Conservation (phyloP, 2,113 vertebrate genomes). For the Lampris megalopsis region DNA sequence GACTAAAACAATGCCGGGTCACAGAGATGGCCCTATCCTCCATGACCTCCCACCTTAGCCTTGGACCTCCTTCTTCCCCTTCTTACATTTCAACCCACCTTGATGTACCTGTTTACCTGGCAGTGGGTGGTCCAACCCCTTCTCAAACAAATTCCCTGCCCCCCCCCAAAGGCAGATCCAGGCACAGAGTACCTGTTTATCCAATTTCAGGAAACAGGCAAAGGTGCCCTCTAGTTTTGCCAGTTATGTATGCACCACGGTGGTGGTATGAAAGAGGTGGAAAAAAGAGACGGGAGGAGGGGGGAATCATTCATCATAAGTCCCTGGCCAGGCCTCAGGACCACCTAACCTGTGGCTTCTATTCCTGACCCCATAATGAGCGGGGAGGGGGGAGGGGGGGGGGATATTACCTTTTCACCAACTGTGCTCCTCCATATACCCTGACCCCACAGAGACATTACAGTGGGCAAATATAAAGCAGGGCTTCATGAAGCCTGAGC, state of each 20-base stretch:
- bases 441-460: conserved; percentile 84
- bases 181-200: conserved; percentile 74
- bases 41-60: conserved; percentile 47
- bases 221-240: conserved; percentile 63
- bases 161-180: conserved; percentile 43
- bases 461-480: conserved; percentile 87
- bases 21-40: conserved; percentile 23
- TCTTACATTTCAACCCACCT: conserved; percentile 74
- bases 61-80: conserved; percentile 41
- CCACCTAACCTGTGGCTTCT: conserved; percentile 89
- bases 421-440: conserved; percentile 81
- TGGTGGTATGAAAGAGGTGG: conserved; percentile 49
- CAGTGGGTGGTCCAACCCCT: conserved; percentile 77
- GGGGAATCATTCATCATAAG: conserved; percentile 80
- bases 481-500: conserved; percentile 86
- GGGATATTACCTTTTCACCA: conserved; percentile 83
- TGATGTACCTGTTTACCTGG: conserved; percentile 75
- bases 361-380: conserved; percentile 84
- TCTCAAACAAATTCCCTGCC: conserved; percentile 61
- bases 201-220: conserved; percentile 71
- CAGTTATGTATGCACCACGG: conserved; percentile 67
- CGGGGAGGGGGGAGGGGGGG: conserved; percentile 70
- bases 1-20: conserved; percentile 43
- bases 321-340: conserved; percentile 82
- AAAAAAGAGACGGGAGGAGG: conserved; percentile 57